Base-by-base conservation (phyloP, 2,888 invertebrate species). In the Drosophila limbata region DNA sequence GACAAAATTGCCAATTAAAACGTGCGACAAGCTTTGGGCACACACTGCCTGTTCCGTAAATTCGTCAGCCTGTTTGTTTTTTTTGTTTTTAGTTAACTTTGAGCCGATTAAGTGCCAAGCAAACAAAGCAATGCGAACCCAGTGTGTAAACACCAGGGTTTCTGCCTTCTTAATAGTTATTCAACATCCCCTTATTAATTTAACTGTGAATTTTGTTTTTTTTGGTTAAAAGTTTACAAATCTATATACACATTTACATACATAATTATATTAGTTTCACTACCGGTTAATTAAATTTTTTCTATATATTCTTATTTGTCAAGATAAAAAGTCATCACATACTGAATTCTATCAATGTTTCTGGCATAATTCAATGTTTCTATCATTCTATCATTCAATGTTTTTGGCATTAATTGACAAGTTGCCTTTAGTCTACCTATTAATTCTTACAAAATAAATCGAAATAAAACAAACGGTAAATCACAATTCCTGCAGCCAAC, bases 1-100 rank as follows among this genome's bases (percentile, higher is more conserved):
- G 57, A 71, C 71, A 78, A 84, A 84, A 84, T 84, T 88, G 84
- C 89, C 84, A 84, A 84, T 84, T 84, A 84, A 88, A 84, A 84
- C 81, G 87, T 88, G 89, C 84, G 86, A 79, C 84, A 87, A 86
- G 83, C 65, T 71, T 51, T 62, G 73, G 61, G 61, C 66, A 55
- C 60, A 55, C 60, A 62, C 65, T 72, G 61, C 44, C 39, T 25
- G 45, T 25, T 56, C 17, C 47, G 52, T 53, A 47, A 52, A 60
- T 53, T 66, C 19, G 35, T 25, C 50, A 28, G 62, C 37, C 56
- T 63, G 25, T 47, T 25, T 71, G 19, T 42, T 42, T 42, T 56
- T 25, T 37, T 44, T 56, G 11, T 60, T 50, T 65, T 45, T 59
- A 77, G 88, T 84, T 83, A 83, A 83, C 81, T 84, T 86, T 88